Evolutionary conservation across 1,140 invertebrate species (phyloP), one percentile per base, ranked within the genome.

Genomic region (Drosophila ficusphila): DNA sequence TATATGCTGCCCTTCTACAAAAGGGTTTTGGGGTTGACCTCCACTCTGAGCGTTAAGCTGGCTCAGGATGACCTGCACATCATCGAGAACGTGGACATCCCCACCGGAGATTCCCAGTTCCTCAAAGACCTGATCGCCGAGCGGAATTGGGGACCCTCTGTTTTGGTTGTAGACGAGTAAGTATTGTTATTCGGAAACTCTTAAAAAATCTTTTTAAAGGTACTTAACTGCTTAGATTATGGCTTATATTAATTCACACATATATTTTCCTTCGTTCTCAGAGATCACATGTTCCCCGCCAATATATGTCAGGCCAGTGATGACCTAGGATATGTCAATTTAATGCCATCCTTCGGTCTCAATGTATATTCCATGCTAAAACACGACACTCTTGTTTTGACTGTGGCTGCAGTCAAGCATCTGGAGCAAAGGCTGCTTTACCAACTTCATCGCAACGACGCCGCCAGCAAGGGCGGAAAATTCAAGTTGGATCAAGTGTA

Each of bases 51-150:
- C 19, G 93, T 96, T 2, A 99, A 99, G 92, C 93, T 98, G 70
- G 97, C 97, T 8, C 98, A 98, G 93, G 97, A 99, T 93, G 97
- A 99, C 93, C 92, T 99, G 34, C 97, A 98, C 91, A 94, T 99
- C 74, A 95, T 99, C 0, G 95, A 97, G 58, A 94, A 95, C 85
- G 92, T 99, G 11, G 95, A 98, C 65, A 93, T 99, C 71, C 97
- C 98, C 6, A 94, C 95, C n/a, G 94, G 96, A 39, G 96, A 99
- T 79, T 93, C 95, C 4, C 92, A 94, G 79, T 99, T 94, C 89
- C 92, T 99, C 1, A 92, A 95, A 76, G 94, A 98, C 74, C 91
- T 99, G 18, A 94, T 97, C 14, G 95, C 97, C 71, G 92, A 94
- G 48, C 94, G 98, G 79, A 95, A 96, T 88, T 99, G 98, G 98